A percentile compares a stretch with the other conserved stretches of the same genome.
Evolutionary conservation across 2,888 invertebrate genomes (phyloP).

Genomic region (Psylliodes chrysocephalus): DNA sequence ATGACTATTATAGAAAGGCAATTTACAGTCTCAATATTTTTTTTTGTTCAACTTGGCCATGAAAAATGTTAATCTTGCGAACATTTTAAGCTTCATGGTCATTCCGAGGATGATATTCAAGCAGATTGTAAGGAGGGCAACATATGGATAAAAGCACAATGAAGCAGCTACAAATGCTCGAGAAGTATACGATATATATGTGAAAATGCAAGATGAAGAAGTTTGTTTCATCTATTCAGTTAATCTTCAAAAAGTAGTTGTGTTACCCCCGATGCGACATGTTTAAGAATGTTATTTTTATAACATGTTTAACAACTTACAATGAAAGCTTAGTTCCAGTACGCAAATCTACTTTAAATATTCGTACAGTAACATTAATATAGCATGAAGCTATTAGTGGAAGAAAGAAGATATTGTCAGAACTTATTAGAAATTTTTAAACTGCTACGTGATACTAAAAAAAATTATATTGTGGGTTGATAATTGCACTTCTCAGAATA

Average conservation of each 20-base stretch:
- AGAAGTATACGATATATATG: constrained; percentile 11
- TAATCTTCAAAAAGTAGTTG: constrained; percentile 38
- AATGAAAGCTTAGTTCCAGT: constrained; percentile 44
- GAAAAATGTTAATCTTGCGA: constrained; percentile 25
- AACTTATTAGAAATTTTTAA: no score
- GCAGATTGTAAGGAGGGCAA: constrained; percentile 11
- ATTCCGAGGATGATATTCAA: constrained; percentile 17
- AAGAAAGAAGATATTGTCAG: no score
- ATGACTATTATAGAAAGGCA: no score
- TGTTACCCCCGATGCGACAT: constrained; percentile 44
- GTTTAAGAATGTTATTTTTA: constrained; percentile 43
- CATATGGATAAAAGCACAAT: constrained; percentile 11
- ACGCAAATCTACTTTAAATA: no score
- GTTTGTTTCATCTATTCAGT: constrained; percentile 11
- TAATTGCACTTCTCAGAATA: no score
- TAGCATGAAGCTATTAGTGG: no score
- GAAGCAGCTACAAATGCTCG: constrained; percentile 15
- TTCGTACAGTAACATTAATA: no score
- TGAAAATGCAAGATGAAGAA: not conserved
- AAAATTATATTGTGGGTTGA: no score
- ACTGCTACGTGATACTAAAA: no score
- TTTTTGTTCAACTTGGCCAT: constrained; percentile 20
- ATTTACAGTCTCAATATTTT: no score
- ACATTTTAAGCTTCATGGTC: constrained; percentile 13
- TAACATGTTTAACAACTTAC: constrained; percentile 35